Conservation (phyloP, 2,113 vertebrate genomes). For the Megaleporinus macrocephalus region DNA sequence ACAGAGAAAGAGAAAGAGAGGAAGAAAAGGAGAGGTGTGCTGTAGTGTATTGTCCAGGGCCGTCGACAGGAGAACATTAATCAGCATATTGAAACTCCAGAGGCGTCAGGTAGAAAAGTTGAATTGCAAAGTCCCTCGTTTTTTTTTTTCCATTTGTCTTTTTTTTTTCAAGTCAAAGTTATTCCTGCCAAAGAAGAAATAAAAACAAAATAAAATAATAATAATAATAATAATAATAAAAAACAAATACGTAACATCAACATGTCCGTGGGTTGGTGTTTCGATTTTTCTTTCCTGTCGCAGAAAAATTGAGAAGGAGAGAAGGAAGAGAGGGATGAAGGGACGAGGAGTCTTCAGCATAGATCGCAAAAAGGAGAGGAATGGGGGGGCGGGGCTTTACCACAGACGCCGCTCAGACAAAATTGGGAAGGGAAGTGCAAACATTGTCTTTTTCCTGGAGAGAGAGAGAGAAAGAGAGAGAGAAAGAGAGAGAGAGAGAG, state of each 20-base stretch:
- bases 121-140: slow-evolving; percentile 77
- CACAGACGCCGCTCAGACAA: slow-evolving; percentile 58
- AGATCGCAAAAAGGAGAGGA: slow-evolving; percentile 56
- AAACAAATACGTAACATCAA: slow-evolving; percentile 72
- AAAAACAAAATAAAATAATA: slow-evolving; percentile 29
- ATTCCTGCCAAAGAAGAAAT: slow-evolving; percentile 71
- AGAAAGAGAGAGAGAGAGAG: not conserved
- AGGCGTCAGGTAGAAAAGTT: slow-evolving; percentile 83
- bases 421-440: slow-evolving; percentile 43
- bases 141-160: not conserved
- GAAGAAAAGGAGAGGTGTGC: slow-evolving; percentile 56
- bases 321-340: slow-evolving; percentile 21
- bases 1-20: slow-evolving; percentile 13
- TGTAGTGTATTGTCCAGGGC: slow-evolving; percentile 53
- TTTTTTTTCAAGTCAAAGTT: slow-evolving; percentile 77
- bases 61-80: slow-evolving; percentile 62
- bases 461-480: slow-evolving; percentile 56
- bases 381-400: slow-evolving; percentile 54
- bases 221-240: slow-evolving; percentile 56
- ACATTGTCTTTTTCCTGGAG: slow-evolving; percentile 59
- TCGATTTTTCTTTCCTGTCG: slow-evolving; percentile 52
- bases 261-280: slow-evolving; percentile 69
- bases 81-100: slow-evolving; percentile 71
- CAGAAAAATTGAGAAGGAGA: not conserved
- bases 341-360: slow-evolving; percentile 64